Conservation (phyloP, 2,888 invertebrate genomes). For the Brenthis daphne region DNA sequence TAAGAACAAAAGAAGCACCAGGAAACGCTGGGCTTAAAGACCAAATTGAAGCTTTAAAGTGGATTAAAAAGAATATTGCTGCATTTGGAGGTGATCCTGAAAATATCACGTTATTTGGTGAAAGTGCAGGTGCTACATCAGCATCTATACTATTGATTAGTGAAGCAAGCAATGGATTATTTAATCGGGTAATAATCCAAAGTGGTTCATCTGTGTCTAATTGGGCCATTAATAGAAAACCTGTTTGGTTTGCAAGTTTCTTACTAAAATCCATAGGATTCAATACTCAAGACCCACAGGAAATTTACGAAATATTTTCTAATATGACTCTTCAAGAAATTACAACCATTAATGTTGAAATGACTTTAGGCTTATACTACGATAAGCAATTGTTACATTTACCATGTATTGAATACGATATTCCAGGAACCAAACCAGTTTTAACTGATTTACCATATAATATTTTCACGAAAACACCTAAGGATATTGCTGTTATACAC, state of each 20-base stretch:
- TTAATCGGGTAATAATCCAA: slow-evolving; percentile 66
- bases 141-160: slow-evolving; percentile 60
- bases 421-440: slow-evolving; percentile 60
- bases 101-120: slow-evolving; percentile 71
- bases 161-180: slow-evolving; percentile 59
- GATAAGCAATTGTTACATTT: slow-evolving; percentile 66
- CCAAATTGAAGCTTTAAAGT: slow-evolving; percentile 70
- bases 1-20: slow-evolving; percentile 70
- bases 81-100: slow-evolving; percentile 73
- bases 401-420: slow-evolving; percentile 66
- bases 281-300: slow-evolving; percentile 58
- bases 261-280: slow-evolving; percentile 63
- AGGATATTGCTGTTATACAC: slow-evolving; percentile 44
- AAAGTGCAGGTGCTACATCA: slow-evolving; percentile 71
- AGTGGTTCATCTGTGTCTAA: slow-evolving; percentile 66
- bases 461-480: slow-evolving; percentile 54
- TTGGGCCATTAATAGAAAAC: slow-evolving; percentile 68
- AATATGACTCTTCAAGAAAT: slow-evolving; percentile 54
- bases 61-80: slow-evolving; percentile 71
- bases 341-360: slow-evolving; percentile 52
- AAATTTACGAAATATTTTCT: slow-evolving; percentile 63
- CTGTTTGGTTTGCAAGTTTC: slow-evolving; percentile 62
- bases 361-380: slow-evolving; percentile 61
- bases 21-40: slow-evolving; percentile 74
- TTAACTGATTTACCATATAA: slow-evolving; percentile 67